Conservation (phyloP, 2,113 vertebrate species). For the Lophura nycthemera region DNA sequence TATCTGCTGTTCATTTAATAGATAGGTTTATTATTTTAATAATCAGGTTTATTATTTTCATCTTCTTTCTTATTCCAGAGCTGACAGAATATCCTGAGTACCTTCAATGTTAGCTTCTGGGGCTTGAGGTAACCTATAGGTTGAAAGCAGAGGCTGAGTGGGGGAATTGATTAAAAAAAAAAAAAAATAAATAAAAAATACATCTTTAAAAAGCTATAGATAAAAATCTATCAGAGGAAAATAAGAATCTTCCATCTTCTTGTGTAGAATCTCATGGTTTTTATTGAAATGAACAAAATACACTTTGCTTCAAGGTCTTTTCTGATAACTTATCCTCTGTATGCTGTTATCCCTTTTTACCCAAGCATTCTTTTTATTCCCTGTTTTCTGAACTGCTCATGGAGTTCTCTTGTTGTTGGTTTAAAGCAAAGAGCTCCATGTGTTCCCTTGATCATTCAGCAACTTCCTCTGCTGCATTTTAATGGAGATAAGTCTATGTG, state of each 20-base stretch:
- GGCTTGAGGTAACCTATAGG: conserved; percentile 26
- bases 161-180: neutral
- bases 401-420: conserved; percentile 27
- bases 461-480: conserved; percentile 13
- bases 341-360: neutral
- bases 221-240: conserved; percentile 45
- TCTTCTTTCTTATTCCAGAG: neutral
- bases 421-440: neutral
- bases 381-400: neutral
- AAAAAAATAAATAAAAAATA: conserved; percentile 14
- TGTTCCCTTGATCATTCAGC: conserved; percentile 27
- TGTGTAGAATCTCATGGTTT: conserved; percentile 1
- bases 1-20: neutral
- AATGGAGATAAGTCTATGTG: neutral
- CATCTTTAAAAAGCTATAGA: neutral
- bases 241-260: conserved; percentile 43
- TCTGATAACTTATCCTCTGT: conserved; percentile 21
- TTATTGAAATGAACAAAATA: conserved; percentile 57
- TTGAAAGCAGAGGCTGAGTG: neutral
- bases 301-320: conserved; percentile 44
- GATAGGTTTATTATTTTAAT: neutral
- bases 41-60: neutral
- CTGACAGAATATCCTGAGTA: neutral
- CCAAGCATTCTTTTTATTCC: neutral
- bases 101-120: neutral